A percentile compares a stretch with the other conserved stretches of the same genome.
Evolutionary conservation across 2,797 vertebrate species (phyloP).

Genomic region (Dendrocincla tyrannina): DNA sequence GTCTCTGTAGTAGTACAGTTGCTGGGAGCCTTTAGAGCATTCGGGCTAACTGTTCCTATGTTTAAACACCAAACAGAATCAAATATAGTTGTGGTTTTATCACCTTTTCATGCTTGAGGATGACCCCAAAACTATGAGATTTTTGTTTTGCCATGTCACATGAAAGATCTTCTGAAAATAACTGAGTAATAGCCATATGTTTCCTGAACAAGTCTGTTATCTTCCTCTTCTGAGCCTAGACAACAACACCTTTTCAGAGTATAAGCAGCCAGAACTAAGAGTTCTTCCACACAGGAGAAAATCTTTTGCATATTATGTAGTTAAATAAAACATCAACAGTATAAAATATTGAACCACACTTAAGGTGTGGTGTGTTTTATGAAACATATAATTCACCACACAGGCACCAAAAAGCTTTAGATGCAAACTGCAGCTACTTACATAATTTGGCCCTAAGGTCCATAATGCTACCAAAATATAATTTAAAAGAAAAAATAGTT

Average conservation of each 20-base stretch:
- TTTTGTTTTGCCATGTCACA: neutral
- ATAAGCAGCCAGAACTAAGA: neutral
- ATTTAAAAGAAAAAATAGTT: neutral
- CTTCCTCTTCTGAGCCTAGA: neutral
- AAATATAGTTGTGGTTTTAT: neutral
- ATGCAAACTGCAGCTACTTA: neutral
- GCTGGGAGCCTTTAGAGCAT: neutral
- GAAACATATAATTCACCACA: neutral
- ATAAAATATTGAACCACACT: neutral
- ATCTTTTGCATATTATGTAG: neutral
- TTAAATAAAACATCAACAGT: neutral
- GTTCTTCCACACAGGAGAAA: neutral
- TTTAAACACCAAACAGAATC: neutral
- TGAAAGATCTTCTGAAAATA: neutral
- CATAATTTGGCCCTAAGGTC: neutral
- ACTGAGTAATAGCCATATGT: neutral
- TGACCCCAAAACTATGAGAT: neutral
- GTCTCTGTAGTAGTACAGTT: neutral
- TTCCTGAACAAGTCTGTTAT: neutral
- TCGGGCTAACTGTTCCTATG: neutral
- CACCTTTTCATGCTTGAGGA: neutral
- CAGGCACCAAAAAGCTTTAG: neutral
- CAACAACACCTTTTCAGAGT: neutral
- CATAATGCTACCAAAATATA: neutral
- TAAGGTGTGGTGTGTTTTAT: neutral